A percentile compares a stretch with the other conserved stretches of the same genome.
These are phyloP conservation scores for Chanos chanos DNA, from an alignment of 2,797 vertebrate genomes.

Conservation along the genomic window DNA sequence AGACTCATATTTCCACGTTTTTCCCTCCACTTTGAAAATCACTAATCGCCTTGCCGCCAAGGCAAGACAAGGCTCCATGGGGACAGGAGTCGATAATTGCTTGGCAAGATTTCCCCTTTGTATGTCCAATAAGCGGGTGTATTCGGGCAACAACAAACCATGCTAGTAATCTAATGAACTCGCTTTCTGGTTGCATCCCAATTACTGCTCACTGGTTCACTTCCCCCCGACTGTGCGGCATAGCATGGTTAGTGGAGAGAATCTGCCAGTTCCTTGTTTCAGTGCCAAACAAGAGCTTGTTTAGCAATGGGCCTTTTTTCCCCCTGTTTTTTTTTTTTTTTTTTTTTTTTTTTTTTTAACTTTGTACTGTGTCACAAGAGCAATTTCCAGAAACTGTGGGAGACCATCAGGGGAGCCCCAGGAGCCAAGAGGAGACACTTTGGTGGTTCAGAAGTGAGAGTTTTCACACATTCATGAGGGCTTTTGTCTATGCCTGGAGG, in stretches of 20 bases:
- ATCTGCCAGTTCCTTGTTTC: not conserved
- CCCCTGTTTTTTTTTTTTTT: not conserved
- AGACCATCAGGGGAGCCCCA: slow-evolving; percentile 26
- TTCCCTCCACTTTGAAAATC: not conserved
- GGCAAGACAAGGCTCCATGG: not conserved
- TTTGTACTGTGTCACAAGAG: slow-evolving; percentile 50
- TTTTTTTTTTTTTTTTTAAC: slow-evolving; percentile 3
- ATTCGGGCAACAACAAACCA: slow-evolving; percentile 17
- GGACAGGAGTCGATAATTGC: slow-evolving; percentile 1
- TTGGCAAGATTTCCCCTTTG: slow-evolving; percentile 17
- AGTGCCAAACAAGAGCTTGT: slow-evolving; percentile 4
- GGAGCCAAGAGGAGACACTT: slow-evolving; percentile 46
- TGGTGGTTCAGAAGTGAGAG: slow-evolving; percentile 56
- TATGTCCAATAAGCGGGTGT: slow-evolving; percentile 8
- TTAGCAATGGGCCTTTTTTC: slow-evolving; percentile 12
- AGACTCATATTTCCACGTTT: not conserved
- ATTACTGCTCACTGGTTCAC: slow-evolving; percentile 8
- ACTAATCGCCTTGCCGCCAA: not conserved
- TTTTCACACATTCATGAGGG: slow-evolving; percentile 51
- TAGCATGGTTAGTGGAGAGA: not conserved
- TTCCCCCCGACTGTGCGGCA: not conserved
- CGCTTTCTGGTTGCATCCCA: slow-evolving; percentile 19
- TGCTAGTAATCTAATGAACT: slow-evolving; percentile 32
- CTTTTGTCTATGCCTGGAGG: not conserved
- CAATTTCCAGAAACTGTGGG: slow-evolving; percentile 58